Conservation (phyloP, 1,140 invertebrate species). For the Halesus radiatus region DNA sequence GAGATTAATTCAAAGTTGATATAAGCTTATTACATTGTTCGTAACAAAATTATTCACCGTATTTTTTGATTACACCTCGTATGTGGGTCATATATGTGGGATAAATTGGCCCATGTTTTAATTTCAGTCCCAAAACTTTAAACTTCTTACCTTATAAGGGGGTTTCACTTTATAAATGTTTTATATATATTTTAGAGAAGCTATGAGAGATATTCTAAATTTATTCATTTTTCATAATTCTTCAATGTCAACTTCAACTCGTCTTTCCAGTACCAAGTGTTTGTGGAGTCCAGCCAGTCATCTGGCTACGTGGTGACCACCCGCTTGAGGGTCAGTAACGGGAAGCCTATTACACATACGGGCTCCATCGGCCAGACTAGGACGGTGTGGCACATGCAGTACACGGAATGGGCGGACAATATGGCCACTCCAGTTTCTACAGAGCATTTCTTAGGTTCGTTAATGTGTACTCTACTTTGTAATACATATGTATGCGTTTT, state of each 20-base stretch:
- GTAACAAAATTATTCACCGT: too few species aligned
- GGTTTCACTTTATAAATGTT: neutral
- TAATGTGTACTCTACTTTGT: too few species aligned
- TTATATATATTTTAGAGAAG: neutral
- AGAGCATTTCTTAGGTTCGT: slow-evolving; percentile 76
- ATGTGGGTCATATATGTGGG: too few species aligned
- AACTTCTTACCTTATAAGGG: too few species aligned
- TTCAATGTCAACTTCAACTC: neutral
- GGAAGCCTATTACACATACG: slow-evolving; percentile 45
- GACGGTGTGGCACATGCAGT: slow-evolving; percentile 86
- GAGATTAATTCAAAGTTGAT: too few species aligned
- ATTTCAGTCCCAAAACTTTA: too few species aligned
- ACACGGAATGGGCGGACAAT: slow-evolving; percentile 81
- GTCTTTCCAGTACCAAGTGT: slow-evolving; percentile 76
- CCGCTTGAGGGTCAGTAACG: slow-evolving; percentile 59
- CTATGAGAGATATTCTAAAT: neutral
- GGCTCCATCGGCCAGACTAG: slow-evolving; percentile 61
- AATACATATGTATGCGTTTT: too few species aligned
- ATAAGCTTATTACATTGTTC: too few species aligned
- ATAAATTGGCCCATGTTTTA: too few species aligned
- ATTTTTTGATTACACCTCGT: too few species aligned
- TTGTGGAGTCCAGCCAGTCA: slow-evolving; percentile 70
- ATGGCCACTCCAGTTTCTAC: slow-evolving; percentile 76
- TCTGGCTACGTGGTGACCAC: slow-evolving; percentile 63
- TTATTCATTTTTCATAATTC: neutral